phyloP scores from a whole-genome alignment of 1,140 invertebrate species.

The Drosophila arizonae region DNA sequence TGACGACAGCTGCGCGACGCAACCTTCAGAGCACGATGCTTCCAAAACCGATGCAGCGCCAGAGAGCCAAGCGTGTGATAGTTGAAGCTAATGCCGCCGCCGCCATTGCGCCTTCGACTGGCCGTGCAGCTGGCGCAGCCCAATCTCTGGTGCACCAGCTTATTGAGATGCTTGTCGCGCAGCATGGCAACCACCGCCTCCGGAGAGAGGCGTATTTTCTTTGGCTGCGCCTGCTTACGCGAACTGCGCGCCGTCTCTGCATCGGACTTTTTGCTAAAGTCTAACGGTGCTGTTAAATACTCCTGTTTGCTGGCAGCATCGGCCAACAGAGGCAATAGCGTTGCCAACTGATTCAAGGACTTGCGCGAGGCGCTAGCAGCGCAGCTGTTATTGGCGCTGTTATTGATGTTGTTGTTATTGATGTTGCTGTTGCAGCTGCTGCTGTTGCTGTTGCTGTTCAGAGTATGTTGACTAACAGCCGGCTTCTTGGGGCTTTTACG shows the following conservation, averaged over 20 bases:
- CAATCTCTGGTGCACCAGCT: conserved; percentile 65
- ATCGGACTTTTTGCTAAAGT: conserved; percentile 75
- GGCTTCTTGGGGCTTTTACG: conserved; percentile 69
- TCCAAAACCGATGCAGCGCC: conserved; percentile 83
- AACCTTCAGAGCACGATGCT: conserved; percentile 60
- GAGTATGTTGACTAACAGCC: conserved; percentile 5
- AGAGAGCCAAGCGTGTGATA: conserved; percentile 84
- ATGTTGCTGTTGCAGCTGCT: no score
- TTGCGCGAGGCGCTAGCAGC: conserved; percentile 47
- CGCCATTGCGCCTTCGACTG: conserved; percentile 46
- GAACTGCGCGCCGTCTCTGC: conserved; percentile 57
- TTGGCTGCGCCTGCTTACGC: conserved; percentile 82
- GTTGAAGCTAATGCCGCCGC: conserved; percentile 67
- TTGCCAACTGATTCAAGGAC: conserved; percentile 72
- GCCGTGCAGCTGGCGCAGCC: conserved; percentile 55
- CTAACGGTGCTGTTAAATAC: conserved; percentile 70
- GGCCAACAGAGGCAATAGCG: conserved; percentile 69
- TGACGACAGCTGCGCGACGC: conserved; percentile 31
- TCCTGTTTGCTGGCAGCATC: conserved; percentile 78
- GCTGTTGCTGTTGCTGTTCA: conserved; percentile 14
- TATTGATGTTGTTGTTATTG: conserved; percentile 8
- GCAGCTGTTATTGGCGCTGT: conserved; percentile 4
- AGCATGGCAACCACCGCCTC: conserved; percentile 69
- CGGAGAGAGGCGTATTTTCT: conserved; percentile 76
- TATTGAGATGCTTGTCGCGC: conserved; percentile 78